phyloP scores from a whole-genome alignment of 2,797 vertebrate species.

The Australoheros facetus region DNA sequence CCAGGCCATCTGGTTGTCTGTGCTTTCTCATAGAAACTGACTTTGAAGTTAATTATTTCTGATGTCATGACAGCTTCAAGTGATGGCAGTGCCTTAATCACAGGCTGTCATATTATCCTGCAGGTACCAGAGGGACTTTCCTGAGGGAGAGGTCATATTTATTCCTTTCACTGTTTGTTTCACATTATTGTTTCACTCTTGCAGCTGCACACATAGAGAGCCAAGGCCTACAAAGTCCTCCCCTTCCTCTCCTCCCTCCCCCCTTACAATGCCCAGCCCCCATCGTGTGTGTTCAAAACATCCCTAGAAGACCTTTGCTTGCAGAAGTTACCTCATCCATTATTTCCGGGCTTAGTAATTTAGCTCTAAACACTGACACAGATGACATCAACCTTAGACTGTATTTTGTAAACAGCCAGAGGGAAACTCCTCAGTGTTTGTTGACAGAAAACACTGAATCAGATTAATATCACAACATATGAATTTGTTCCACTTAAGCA shows the following conservation, averaged over 20 bases:
- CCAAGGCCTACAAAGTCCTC: slow-evolving; percentile 49
- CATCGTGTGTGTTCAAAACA: slow-evolving; percentile 60
- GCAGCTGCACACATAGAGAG: slow-evolving; percentile 69
- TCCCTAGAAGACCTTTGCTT: slow-evolving; percentile 46
- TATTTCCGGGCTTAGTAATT: slow-evolving; percentile 40
- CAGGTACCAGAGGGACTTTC: slow-evolving; percentile 35
- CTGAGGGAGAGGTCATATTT: slow-evolving; percentile 51
- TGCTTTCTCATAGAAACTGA: not conserved
- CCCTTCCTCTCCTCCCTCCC: slow-evolving; percentile 43
- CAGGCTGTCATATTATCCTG: slow-evolving; percentile 16
- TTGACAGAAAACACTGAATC: slow-evolving; percentile 15
- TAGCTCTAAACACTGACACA: slow-evolving; percentile 43
- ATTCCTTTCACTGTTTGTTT: slow-evolving; percentile 58
- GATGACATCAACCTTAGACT: slow-evolving; percentile 47
- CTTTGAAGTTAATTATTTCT: slow-evolving; percentile 29
- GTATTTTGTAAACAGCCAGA: slow-evolving; percentile 34
- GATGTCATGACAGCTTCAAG: slow-evolving; percentile 26
- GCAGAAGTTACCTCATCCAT: slow-evolving; percentile 62
- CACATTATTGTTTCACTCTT: slow-evolving; percentile 70
- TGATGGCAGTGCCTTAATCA: slow-evolving; percentile 15
- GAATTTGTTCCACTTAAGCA: not conserved
- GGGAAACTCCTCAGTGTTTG: not conserved
- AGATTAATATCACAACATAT: not conserved
- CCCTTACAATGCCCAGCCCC: slow-evolving; percentile 19
- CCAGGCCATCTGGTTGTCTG: not conserved